Percentiles rank a stretch among this genome's conserved stretches.
These are phyloP conservation scores for Limulus polyphemus DNA, from an alignment of 2,888 invertebrate species.

Conservation along the genomic window DNA sequence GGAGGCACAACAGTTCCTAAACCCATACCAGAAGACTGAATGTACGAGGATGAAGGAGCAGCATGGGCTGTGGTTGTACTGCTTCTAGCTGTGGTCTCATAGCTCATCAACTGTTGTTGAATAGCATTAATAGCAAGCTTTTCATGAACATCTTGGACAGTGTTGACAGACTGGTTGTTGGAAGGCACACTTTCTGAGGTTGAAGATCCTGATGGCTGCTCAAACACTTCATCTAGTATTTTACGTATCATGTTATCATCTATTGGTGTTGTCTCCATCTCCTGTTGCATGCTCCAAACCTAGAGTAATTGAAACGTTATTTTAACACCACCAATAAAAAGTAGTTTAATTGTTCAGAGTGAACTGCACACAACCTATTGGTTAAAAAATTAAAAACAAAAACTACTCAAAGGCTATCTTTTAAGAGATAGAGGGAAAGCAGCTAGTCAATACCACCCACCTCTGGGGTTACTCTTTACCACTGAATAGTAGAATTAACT, in stretches of 20 bases:
- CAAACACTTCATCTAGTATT: slow-evolving; percentile 20
- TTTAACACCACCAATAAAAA: too few species aligned
- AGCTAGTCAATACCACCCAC: too few species aligned
- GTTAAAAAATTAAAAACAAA: too few species aligned
- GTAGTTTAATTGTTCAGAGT: too few species aligned
- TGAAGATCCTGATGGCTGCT: slow-evolving; percentile 3
- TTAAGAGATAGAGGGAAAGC: too few species aligned
- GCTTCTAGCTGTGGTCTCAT: slow-evolving; percentile 26
- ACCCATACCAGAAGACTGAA: slow-evolving; percentile 2
- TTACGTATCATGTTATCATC: slow-evolving; percentile 17
- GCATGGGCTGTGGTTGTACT: slow-evolving; percentile 5
- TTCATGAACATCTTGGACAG: slow-evolving; percentile 41
- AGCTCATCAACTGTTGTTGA: slow-evolving; percentile 74
- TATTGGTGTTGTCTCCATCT: slow-evolving; percentile 14
- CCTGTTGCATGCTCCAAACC: slow-evolving; percentile 25
- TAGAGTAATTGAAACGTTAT: not conserved
- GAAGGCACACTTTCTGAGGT: not conserved
- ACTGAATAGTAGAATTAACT: too few species aligned
- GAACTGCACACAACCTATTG: too few species aligned
- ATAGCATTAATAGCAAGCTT: slow-evolving; percentile 78
- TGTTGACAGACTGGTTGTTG: not conserved
- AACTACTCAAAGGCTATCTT: too few species aligned
- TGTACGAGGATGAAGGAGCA: slow-evolving; percentile 8
- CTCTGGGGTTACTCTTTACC: too few species aligned
- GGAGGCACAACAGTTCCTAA: too few species aligned